phyloP scores from a whole-genome alignment of 2,888 invertebrate species.

The Drosophila dives region DNA sequence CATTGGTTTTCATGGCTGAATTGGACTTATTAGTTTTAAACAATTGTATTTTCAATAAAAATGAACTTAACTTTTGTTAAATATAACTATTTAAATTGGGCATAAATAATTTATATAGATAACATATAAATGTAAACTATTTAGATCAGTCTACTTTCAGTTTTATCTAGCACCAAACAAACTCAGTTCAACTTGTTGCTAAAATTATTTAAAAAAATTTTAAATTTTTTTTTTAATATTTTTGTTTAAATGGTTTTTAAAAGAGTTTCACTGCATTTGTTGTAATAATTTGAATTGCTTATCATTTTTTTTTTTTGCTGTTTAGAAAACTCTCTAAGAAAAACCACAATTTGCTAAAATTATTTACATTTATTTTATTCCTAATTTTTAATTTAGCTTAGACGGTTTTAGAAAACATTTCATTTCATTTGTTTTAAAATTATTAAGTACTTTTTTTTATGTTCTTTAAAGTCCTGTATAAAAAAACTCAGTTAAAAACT shows the following conservation, averaged over 20 bases:
- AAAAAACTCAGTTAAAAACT: background rate
- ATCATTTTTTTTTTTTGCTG: conserved; percentile 9
- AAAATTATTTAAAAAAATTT: no score
- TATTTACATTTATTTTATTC: no score
- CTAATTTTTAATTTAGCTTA: no score
- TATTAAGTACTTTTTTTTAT: background rate
- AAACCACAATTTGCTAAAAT: no score
- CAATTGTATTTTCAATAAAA: no score
- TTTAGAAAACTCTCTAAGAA: conserved; percentile 9
- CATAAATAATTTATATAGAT: no score
- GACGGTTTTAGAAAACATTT: no score
- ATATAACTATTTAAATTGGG: no score
- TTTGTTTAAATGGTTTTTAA: conserved; percentile 49
- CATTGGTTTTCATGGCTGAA: background rate
- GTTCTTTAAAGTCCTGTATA: background rate
- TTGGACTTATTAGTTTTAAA: background rate
- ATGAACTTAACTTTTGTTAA: no score
- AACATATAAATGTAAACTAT: background rate
- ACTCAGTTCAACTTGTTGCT: conserved; percentile 6
- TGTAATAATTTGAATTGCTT: conserved; percentile 63
- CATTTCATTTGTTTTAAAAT: background rate
- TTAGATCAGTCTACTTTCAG: background rate
- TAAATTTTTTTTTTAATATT: background rate
- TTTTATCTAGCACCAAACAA: background rate
- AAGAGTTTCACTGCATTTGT: conserved; percentile 48